Conservation (phyloP, 2,113 vertebrate species). For the Cephalopterus ornatus region DNA sequence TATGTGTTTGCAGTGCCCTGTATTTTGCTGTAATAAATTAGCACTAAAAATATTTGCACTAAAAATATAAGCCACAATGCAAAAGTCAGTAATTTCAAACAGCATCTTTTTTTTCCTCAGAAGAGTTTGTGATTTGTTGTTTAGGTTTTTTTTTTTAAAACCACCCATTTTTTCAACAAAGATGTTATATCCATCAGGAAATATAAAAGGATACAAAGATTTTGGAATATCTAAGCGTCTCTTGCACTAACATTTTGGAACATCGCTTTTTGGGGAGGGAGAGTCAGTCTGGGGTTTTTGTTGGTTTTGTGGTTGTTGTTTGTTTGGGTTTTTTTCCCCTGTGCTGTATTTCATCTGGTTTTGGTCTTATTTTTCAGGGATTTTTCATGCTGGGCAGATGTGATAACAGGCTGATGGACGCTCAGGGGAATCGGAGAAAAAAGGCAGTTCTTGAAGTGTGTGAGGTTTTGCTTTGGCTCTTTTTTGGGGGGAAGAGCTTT, state of each 20-base stretch:
- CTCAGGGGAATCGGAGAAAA: background rate
- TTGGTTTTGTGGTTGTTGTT: no score
- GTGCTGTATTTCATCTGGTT: background rate
- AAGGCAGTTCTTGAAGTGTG: background rate
- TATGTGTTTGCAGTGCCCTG: background rate
- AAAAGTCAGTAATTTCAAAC: slow-evolving; percentile 6
- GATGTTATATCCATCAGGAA: background rate
- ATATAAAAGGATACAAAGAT: background rate
- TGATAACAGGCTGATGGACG: slow-evolving; percentile 3
- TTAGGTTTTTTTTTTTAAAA: background rate
- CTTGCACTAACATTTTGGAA: background rate
- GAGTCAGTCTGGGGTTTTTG: background rate
- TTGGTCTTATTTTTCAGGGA: background rate
- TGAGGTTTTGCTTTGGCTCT: background rate
- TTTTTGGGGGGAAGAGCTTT: background rate
- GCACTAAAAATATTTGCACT: slow-evolving; percentile 8
- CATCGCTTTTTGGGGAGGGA: background rate
- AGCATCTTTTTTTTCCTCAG: background rate
- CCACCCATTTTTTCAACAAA: background rate
- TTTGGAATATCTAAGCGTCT: background rate
- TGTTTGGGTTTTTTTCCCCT: background rate
- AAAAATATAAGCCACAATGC: background rate
- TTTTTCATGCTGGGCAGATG: background rate
- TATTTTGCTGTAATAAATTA: background rate
- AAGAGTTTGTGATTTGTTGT: background rate